phyloP scores from a whole-genome alignment of 92 coral and sea anemone genomes.

The Desmophyllum pertusum region DNA sequence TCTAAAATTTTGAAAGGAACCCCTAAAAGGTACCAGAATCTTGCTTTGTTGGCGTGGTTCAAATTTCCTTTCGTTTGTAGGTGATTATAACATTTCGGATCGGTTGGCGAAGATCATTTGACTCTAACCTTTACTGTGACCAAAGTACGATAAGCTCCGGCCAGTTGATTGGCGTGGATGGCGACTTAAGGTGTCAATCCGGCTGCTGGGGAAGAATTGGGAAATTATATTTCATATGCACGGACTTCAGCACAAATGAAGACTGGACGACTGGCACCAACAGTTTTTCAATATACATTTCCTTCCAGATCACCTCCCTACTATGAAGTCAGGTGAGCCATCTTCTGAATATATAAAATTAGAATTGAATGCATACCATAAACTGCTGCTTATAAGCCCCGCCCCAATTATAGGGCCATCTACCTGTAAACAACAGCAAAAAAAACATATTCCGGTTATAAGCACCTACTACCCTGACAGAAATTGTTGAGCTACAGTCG shows the following conservation, averaged over 20 bases:
- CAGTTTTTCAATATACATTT: slow-evolving; percentile 38
- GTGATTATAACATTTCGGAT: slow-evolving; percentile 58
- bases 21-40: no score
- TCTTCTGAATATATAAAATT: no score
- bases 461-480: no score
- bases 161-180: slow-evolving; percentile 41
- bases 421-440: no score
- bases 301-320: slow-evolving; percentile 25
- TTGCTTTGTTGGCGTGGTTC: no score
- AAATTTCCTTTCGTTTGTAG: slow-evolving; percentile 7
- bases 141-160: slow-evolving; percentile 57
- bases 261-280: slow-evolving; percentile 70
- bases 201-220: slow-evolving; percentile 53
- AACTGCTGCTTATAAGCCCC: no score
- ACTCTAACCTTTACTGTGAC: slow-evolving; percentile 11
- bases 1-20: no score
- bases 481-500: no score
- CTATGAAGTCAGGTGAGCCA: slow-evolving; percentile 61
- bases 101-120: slow-evolving; percentile 69
- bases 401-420: no score
- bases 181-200: slow-evolving; percentile 4
- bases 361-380: no score
- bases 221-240: slow-evolving; percentile 43
- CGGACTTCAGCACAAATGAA: slow-evolving; percentile 64
- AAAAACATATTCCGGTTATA: no score